These are phyloP conservation scores for Eupsilia transversa DNA, from an alignment of 2,888 invertebrate genomes.

Conservation along the genomic window DNA sequence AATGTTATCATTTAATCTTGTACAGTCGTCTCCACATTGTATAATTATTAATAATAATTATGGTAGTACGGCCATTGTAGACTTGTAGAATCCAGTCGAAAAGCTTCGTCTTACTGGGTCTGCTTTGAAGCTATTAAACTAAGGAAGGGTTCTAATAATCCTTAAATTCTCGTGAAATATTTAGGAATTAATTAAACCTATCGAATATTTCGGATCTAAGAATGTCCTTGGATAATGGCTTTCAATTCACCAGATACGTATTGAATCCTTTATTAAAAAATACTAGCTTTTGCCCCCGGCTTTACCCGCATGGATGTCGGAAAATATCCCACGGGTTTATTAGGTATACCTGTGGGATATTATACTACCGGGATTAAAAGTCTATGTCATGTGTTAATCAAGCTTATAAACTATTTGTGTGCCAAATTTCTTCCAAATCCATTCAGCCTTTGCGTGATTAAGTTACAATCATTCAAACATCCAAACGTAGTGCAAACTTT, in stretches of 20 bases:
- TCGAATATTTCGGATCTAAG: slow-evolving; percentile 14
- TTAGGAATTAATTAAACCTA: slow-evolving; percentile 20
- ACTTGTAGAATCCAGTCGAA: not conserved
- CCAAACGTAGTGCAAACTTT: not conserved
- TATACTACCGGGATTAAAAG: no score
- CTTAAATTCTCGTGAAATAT: slow-evolving; percentile 11
- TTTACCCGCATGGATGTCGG: no score
- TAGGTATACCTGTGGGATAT: no score
- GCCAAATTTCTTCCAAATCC: not conserved
- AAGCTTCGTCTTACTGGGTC: not conserved
- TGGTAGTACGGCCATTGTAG: not conserved
- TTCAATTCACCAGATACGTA: slow-evolving; percentile 22
- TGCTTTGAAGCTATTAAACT: not conserved
- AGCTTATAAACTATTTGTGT: not conserved
- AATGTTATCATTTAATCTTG: not conserved
- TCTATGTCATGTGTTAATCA: not conserved
- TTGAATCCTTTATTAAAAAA: not conserved
- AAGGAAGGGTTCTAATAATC: slow-evolving; percentile 1
- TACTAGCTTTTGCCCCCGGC: not conserved
- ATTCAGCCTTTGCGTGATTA: not conserved
- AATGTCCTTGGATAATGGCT: slow-evolving; percentile 26
- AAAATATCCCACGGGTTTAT: no score
- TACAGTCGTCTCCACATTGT: not conserved
- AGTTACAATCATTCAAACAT: not conserved
- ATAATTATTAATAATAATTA: not conserved